Percentiles rank a stretch among this genome's conserved stretches.
phyloP scores from a whole-genome alignment of 1,140 invertebrate species.

The Drosophila albomicans region DNA sequence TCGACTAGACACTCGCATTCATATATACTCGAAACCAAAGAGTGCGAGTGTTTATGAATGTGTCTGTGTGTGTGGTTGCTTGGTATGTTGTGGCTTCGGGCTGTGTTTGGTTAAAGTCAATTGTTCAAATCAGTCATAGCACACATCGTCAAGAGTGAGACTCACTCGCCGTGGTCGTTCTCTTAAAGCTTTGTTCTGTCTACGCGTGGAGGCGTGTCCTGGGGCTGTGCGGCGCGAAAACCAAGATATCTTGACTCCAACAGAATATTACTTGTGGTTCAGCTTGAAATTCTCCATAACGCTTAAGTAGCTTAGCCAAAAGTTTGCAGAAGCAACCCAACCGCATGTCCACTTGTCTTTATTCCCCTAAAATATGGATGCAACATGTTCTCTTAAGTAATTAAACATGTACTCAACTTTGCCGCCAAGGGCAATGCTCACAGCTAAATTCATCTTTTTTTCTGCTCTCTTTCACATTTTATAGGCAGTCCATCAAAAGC shows the following conservation, averaged over 20 bases:
- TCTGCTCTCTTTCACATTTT: neutral
- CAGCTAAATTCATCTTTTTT: slow-evolving; percentile 13
- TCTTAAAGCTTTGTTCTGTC: slow-evolving; percentile 6
- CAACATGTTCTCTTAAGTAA: slow-evolving; percentile 19
- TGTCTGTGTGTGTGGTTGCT: neutral
- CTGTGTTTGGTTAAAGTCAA: slow-evolving; percentile 27
- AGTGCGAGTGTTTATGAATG: neutral
- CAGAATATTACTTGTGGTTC: neutral
- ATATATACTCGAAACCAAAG: neutral
- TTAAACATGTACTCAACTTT: slow-evolving; percentile 13
- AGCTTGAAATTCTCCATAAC: neutral
- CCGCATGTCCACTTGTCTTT: neutral
- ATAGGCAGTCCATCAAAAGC: slow-evolving; percentile 86
- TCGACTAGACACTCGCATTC: slow-evolving; percentile 11
- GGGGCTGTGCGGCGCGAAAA: slow-evolving; percentile 2
- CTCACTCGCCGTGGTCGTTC: neutral
- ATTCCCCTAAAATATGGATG: neutral
- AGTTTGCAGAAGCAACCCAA: neutral
- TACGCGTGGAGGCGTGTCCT: slow-evolving; percentile 38
- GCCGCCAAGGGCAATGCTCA: neutral
- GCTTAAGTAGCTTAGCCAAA: slow-evolving; percentile 5
- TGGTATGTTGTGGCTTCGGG: neutral
- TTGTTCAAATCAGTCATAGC: slow-evolving; percentile 50
- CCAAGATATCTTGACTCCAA: neutral
- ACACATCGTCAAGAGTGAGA: slow-evolving; percentile 40